Conservation (phyloP, 2,888 invertebrate species). For the Athrips mouffetella region DNA sequence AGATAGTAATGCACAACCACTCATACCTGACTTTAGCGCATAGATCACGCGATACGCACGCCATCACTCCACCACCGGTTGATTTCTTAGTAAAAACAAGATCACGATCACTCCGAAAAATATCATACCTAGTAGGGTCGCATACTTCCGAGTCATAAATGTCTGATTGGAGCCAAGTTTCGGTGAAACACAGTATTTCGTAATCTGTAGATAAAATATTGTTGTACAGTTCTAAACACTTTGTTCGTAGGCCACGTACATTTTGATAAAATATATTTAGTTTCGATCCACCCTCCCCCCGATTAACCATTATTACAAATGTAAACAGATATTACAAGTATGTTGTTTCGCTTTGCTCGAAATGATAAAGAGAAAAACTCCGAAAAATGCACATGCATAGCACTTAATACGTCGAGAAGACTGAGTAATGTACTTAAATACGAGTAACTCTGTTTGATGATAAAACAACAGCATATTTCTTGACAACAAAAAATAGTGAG, state of each 20-base stretch:
- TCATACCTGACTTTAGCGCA: background rate
- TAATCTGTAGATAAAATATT: background rate
- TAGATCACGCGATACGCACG: background rate
- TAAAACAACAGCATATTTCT: too few species aligned
- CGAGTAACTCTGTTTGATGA: too few species aligned
- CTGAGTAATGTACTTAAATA: background rate
- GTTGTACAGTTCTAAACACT: background rate
- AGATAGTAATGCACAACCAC: conserved; percentile 5
- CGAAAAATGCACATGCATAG: background rate
- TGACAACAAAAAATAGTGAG: background rate
- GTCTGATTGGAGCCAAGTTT: background rate
- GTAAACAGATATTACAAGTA: too few species aligned
- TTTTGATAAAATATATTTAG: conserved; percentile 6
- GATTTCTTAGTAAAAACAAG: background rate
- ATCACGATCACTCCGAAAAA: background rate
- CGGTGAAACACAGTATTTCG: background rate
- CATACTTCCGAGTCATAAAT: background rate
- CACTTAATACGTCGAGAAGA: background rate
- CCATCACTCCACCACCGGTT: conserved; percentile 1
- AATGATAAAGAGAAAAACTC: too few species aligned
- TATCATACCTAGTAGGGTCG: background rate
- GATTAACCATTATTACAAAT: background rate
- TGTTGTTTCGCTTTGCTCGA: too few species aligned
- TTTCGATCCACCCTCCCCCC: background rate
- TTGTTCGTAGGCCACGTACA: conserved; percentile 3